Conservation (phyloP, 2,797 vertebrate species). For the Galago senegalensis region DNA sequence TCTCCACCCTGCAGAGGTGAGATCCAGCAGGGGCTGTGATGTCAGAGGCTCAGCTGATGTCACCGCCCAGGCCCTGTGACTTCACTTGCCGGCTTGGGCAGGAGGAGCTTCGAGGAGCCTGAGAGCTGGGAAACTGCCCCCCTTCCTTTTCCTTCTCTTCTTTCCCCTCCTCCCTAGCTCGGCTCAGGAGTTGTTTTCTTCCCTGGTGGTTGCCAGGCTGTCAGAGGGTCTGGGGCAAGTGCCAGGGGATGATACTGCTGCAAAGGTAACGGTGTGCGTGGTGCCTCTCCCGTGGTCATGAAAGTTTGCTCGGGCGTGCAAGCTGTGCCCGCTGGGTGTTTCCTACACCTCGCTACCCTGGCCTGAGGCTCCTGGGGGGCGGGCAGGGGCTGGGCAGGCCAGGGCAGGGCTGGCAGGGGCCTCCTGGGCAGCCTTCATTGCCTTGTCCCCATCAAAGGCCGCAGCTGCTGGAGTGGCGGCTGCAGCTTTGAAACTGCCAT, state of each 20-base stretch:
- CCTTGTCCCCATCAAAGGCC: constrained; percentile 86
- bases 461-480: constrained; percentile 87
- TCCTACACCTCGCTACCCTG: constrained; percentile 45
- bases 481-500: constrained; percentile 87
- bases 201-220: not conserved
- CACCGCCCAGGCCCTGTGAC: constrained; percentile 90
- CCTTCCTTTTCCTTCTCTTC: constrained; percentile 54
- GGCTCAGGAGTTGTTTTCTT: constrained; percentile 41
- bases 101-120: constrained; percentile 89
- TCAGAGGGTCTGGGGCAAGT: constrained; percentile 79
- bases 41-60: constrained; percentile 88
- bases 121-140: constrained; percentile 85
- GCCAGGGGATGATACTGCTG: constrained; percentile 88
- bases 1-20: constrained; percentile 89
- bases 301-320: constrained; percentile 88
- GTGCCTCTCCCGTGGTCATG: constrained; percentile 81
- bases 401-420: constrained; percentile 55
- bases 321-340: constrained; percentile 86
- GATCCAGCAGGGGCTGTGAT: constrained; percentile 79
- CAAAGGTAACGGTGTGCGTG: constrained; percentile 87
- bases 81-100: constrained; percentile 89
- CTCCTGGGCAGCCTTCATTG: constrained; percentile 65
- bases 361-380: constrained; percentile 59
- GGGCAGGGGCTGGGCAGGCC: constrained; percentile 53
- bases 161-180: constrained; percentile 47